Evolutionary conservation across 1,140 invertebrate genomes (phyloP).

Genomic region (Tetragonula clypearis): DNA sequence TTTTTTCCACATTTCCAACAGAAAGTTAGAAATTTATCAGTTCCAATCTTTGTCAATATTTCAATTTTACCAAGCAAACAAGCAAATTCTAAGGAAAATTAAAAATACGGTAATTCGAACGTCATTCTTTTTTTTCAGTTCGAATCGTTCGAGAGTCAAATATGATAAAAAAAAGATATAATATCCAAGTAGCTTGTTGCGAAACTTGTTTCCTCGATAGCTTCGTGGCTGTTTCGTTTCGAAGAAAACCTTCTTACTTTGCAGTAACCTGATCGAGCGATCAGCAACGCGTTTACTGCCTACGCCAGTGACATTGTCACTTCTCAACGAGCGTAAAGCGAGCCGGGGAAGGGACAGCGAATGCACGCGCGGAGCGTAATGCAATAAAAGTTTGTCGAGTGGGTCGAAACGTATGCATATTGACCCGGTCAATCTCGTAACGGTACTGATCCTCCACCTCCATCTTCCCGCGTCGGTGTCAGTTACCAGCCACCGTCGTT

Average conservation of each 20-base stretch:
- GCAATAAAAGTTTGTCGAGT: constrained; percentile 77
- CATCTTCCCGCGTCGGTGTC: background rate
- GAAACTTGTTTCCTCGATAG: no score
- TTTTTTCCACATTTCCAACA: no score
- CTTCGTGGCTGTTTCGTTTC: no score
- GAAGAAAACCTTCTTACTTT: no score
- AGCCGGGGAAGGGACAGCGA: constrained; percentile 55
- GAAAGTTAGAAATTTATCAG: background rate
- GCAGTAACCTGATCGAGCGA: background rate
- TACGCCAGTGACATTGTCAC: constrained; percentile 62
- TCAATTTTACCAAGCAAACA: no score
- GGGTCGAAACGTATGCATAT: constrained; percentile 77
- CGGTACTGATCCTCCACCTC: constrained; percentile 66
- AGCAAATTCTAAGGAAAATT: no score
- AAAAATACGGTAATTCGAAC: no score
- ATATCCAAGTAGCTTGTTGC: no score
- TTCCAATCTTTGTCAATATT: background rate
- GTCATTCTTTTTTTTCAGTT: no score
- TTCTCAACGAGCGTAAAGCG: constrained; percentile 58
- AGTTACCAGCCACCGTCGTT: background rate
- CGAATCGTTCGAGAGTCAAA: no score
- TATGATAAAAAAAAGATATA: no score
- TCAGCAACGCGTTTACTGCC: constrained; percentile 41
- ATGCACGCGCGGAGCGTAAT: constrained; percentile 71
- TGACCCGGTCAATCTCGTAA: constrained; percentile 76